Percentiles rank a stretch among this genome's conserved stretches.
Evolutionary conservation across 2,888 invertebrate genomes (phyloP).

Genomic region (Resseliella maxima): DNA sequence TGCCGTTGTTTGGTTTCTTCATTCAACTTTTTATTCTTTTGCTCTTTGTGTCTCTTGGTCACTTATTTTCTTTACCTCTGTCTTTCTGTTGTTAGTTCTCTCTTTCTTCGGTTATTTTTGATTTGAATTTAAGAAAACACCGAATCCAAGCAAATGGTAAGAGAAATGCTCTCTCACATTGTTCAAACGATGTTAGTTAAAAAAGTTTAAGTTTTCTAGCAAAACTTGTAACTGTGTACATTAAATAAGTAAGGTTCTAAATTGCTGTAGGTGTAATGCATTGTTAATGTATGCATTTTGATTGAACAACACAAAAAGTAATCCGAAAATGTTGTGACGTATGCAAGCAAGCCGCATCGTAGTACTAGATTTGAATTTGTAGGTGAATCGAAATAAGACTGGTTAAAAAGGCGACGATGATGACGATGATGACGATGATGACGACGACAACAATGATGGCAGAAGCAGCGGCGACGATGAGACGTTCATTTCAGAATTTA

Average conservation of each 20-base stretch:
- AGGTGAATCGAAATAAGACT: too few relatives aligned
- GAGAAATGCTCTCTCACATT: background rate
- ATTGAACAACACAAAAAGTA: slow-evolving; percentile 4
- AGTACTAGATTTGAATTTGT: too few relatives aligned
- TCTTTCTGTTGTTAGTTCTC: too few relatives aligned
- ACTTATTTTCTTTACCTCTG: too few relatives aligned
- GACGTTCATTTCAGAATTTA: background rate
- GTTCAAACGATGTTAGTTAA: background rate
- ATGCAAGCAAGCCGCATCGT: background rate
- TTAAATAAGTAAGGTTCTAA: slow-evolving; percentile 14
- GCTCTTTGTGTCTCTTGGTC: too few relatives aligned
- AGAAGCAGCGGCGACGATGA: background rate
- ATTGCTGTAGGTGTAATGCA: slow-evolving; percentile 35
- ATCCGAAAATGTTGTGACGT: background rate
- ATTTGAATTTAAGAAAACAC: too few relatives aligned
- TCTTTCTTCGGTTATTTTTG: too few relatives aligned
- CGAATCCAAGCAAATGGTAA: background rate
- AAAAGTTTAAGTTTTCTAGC: slow-evolving; percentile 34
- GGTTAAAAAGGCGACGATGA: too few relatives aligned
- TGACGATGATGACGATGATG: too few relatives aligned
- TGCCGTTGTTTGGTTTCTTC: background rate
- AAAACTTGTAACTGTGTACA: slow-evolving; percentile 31
- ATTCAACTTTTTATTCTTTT: too few relatives aligned
- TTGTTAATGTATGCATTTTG: slow-evolving; percentile 37
- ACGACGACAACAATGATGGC: background rate